These are phyloP conservation scores for Maccullochella peelii DNA, from an alignment of 2,113 vertebrate genomes.

Conservation along the genomic window DNA sequence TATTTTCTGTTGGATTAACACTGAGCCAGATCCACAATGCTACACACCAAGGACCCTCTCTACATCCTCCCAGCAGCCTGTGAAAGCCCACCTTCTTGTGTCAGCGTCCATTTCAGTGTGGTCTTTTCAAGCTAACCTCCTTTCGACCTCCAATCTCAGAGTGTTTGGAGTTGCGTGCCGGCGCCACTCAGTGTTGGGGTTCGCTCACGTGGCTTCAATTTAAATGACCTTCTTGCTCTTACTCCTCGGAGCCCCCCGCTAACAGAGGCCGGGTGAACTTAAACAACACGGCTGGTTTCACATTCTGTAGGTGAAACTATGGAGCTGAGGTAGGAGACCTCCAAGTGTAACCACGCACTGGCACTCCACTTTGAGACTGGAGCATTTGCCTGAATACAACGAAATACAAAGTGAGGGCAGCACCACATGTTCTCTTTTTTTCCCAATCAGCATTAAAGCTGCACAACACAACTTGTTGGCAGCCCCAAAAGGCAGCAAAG, in stretches of 20 bases:
- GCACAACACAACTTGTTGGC: slow-evolving; percentile 20
- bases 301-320: slow-evolving; percentile 10
- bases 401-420: background rate
- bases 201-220: slow-evolving; percentile 26
- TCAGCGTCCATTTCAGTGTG: slow-evolving; percentile 35
- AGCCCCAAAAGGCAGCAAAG: slow-evolving; percentile 1
- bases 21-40: slow-evolving; percentile 34
- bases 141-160: slow-evolving; percentile 16
- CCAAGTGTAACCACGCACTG: background rate
- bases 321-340: slow-evolving; percentile 5
- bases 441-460: slow-evolving; percentile 21
- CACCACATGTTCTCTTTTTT: slow-evolving; percentile 4
- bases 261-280: slow-evolving; percentile 18
- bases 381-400: background rate
- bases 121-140: slow-evolving; percentile 25
- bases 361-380: background rate
- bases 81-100: slow-evolving; percentile 43
- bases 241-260: background rate
- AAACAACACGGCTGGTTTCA: slow-evolving; percentile 24
- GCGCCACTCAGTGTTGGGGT: slow-evolving; percentile 9
- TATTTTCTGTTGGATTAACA: slow-evolving; percentile 58
- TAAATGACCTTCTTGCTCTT: slow-evolving; percentile 33
- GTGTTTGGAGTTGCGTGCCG: slow-evolving; percentile 26
- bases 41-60: slow-evolving; percentile 25
- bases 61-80: slow-evolving; percentile 26